Conservation (phyloP, 2,888 invertebrate genomes). For the Drosophila engyochracea region DNA sequence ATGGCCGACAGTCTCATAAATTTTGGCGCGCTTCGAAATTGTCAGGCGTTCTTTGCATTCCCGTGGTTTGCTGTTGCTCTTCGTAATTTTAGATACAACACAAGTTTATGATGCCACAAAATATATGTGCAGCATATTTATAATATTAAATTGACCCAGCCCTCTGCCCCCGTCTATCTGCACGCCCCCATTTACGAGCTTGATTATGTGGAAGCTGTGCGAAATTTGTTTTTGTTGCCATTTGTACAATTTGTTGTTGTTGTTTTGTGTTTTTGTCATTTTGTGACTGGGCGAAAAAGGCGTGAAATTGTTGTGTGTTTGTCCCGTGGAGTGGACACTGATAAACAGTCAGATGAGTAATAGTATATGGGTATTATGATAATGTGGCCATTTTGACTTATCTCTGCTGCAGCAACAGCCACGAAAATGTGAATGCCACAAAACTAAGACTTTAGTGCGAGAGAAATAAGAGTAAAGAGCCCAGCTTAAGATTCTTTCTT, state of each 20-base stretch:
- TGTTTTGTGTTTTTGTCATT: slow-evolving; percentile 22
- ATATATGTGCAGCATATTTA: slow-evolving; percentile 77
- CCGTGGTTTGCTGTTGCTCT: slow-evolving; percentile 46
- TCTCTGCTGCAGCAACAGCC: slow-evolving; percentile 16
- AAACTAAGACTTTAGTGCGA: not conserved
- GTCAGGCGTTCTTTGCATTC: slow-evolving; percentile 53
- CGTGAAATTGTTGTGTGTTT: slow-evolving; percentile 57
- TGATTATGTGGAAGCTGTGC: slow-evolving; percentile 60
- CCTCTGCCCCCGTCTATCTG: not conserved
- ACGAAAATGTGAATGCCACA: not conserved
- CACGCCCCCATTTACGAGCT: slow-evolving; percentile 51
- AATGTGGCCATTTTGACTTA: slow-evolving; percentile 20
- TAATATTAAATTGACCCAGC: slow-evolving; percentile 75
- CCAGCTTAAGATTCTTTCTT: not conserved
- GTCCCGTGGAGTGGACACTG: slow-evolving; percentile 30
- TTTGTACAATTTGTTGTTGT: slow-evolving; percentile 10
- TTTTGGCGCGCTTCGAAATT: slow-evolving; percentile 69
- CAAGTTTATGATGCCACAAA: slow-evolving; percentile 80
- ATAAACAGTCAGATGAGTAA: slow-evolving; percentile 27
- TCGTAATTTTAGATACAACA: slow-evolving; percentile 78
- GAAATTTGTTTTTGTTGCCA: slow-evolving; percentile 27
- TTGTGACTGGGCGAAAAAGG: slow-evolving; percentile 52
- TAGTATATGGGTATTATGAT: slow-evolving; percentile 14
- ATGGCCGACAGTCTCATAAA: slow-evolving; percentile 56
- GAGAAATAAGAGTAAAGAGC: not conserved